Conservation (phyloP, 2,888 invertebrate genomes). For the Netelia melanura region DNA sequence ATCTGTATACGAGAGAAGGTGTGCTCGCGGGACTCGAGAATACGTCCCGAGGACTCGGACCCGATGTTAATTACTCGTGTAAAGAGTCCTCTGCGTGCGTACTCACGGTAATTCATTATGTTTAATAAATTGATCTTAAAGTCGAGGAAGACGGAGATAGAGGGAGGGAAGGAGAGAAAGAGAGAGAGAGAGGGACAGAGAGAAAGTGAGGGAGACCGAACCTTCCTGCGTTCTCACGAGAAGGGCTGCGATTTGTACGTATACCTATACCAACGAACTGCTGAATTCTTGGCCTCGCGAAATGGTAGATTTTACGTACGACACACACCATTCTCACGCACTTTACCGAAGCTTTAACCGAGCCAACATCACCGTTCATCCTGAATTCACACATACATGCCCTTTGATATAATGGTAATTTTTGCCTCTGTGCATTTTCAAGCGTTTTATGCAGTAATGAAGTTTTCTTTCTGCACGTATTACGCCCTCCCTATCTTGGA, state of each 20-base stretch:
- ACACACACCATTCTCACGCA: background rate
- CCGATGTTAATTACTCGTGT: slow-evolving; percentile 66
- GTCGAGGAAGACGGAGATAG: slow-evolving; percentile 2
- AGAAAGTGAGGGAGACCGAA: slow-evolving; percentile 5
- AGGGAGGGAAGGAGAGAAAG: background rate
- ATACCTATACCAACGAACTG: background rate
- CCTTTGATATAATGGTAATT: background rate
- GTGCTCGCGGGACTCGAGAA: slow-evolving; percentile 43
- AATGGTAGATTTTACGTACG: background rate
- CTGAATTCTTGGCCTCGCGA: background rate
- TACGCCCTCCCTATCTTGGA: slow-evolving; percentile 20
- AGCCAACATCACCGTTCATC: no score
- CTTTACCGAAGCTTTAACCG: no score
- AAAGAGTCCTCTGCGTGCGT: slow-evolving; percentile 52
- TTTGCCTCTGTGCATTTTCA: background rate
- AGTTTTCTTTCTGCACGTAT: slow-evolving; percentile 48
- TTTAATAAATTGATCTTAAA: slow-evolving; percentile 63
- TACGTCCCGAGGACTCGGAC: slow-evolving; percentile 31
- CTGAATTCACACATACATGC: background rate
- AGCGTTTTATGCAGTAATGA: slow-evolving; percentile 18
- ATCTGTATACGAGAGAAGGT: slow-evolving; percentile 61
- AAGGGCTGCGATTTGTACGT: slow-evolving; percentile 16
- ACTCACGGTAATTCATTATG: slow-evolving; percentile 63
- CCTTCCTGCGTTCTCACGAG: slow-evolving; percentile 47
- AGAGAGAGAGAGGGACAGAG: background rate